Evolutionary conservation across 92 coral and sea anemone species (phyloP), one percentile per base, ranked within the genome.

Genomic region (Epizoanthus scotinus): DNA sequence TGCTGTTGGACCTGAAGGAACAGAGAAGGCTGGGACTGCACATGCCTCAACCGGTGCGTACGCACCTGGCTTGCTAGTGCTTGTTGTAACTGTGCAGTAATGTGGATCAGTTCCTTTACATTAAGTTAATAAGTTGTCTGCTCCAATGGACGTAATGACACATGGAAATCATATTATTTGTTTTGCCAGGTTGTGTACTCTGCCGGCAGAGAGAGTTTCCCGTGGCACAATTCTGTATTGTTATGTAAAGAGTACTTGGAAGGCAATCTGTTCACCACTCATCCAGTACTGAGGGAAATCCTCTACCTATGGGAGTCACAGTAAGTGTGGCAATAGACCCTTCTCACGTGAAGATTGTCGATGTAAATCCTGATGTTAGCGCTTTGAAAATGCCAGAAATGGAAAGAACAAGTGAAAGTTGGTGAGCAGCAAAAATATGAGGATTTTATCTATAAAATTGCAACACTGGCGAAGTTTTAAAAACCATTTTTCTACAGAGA

Each of bases 191-290:
- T 92, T 49, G 54, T 94, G 56, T 83, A 90, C 71, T 85, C 95
- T 12, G 98, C 98, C 29, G 98, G 98, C 28, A 82, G 98, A 42
- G 97, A 95, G 29, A 53, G 71, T 27, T 95, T 91, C 70, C 98
- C 98, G 6, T 95, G 98, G 98, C 97, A 92, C 77, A 84, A 84
- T 9, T 78, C 92, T 28, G 94, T 90, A 28, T 85, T 88, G 12
- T 73, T 83, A 28, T 89, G 92, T 54, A 79, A 82, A 31, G 89
- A 84, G 59, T 86, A 65, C 86, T 85, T 95, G 80, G 87, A 82
- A 7, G 88, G 67, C 62, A 80, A 88, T 71, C 91, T 95, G 29
- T 88, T 86, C 85, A 90, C 88, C 7, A 95, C 95, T 14, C 98
- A 95, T 58, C 89, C 87, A 6, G 91, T 92, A 6, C 81, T 87